Percentiles rank a stretch among this genome's conserved stretches.
Conservation (phyloP, 2,113 vertebrate genomes). For the Lophotis ruficrista region DNA sequence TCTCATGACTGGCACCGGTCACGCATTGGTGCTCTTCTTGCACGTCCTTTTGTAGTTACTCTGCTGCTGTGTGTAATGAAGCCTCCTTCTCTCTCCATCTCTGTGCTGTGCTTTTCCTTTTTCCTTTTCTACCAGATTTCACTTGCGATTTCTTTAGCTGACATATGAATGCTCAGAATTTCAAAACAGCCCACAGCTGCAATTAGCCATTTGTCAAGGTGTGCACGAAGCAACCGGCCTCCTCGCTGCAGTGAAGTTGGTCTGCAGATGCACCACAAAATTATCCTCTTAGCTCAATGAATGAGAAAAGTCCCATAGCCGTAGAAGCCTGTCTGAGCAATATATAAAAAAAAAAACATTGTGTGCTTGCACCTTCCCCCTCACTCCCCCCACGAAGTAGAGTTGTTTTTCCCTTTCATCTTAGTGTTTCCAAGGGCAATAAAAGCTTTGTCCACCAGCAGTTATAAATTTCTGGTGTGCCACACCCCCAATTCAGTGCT, state of each 20-base stretch:
- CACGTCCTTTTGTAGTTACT: background rate
- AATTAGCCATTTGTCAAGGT: slow-evolving; percentile 65
- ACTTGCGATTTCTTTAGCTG: background rate
- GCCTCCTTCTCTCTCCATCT: background rate
- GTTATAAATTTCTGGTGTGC: slow-evolving; percentile 19
- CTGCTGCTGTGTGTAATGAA: background rate
- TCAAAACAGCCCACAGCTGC: background rate
- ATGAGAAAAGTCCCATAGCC: slow-evolving; percentile 1
- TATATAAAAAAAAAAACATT: background rate
- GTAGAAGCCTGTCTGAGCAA: background rate
- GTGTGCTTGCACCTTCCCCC: background rate
- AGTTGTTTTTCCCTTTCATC: slow-evolving; percentile 1
- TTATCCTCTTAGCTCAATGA: background rate
- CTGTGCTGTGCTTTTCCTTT: background rate
- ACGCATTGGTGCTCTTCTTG: background rate
- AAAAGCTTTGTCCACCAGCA: slow-evolving; percentile 13
- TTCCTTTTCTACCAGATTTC: background rate
- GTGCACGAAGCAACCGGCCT: slow-evolving; percentile 13
- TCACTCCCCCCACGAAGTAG: background rate
- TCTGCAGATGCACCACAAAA: slow-evolving; percentile 54
- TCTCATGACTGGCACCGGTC: background rate
- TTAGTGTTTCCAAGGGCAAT: background rate
- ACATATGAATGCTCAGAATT: slow-evolving; percentile 5
- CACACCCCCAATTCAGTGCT: background rate
- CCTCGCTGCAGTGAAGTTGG: background rate